Base-by-base conservation (phyloP, 2,888 invertebrate genomes). In the Dryococelus australis region DNA sequence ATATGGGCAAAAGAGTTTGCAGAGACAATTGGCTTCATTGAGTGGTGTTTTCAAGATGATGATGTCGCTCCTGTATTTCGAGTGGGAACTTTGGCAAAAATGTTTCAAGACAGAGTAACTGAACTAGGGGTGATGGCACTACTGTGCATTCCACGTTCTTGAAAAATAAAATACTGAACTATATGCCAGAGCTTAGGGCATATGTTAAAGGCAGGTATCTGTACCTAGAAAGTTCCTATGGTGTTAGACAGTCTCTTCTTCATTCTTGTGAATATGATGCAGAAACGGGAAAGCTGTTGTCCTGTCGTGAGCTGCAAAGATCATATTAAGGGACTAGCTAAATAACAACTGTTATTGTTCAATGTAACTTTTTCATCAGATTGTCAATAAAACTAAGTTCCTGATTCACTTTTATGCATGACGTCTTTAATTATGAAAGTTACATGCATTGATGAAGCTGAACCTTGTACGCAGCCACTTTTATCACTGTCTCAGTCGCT, bases 71-170 rank as follows among this genome's bases (percentile, higher is more conserved):
- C 27, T 79, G 20, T 79, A 10, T 79, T 79, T 79, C 79, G 79
- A 79, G 9, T 79, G 79, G 9, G 79, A 79, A 79, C 79, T n/a
- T n/a, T 79, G 79, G 16, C 24, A 16, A 79, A 79, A 79, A 79
- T 79, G 79, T 79, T 79, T 16, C 79, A 79, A 79, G 79, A 16
- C 79, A 8, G 79, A 79, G 79, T 79, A 79, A 79, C 79, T 79
- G 20, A 79, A 79, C 79, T 79, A 79, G 79, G 27, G 27, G 79
- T 79, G 79, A 79, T 9, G 20, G 9, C 6, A 10, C 79, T 79
- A 79, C 79, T 79, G 79, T 79, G 79, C 79, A 79, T 79, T 79
- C 79, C 79, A 79, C 27, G 20, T 16, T 6, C 27, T 79, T 79
- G 79, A 79, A 79, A 79, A 27, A 16, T 79, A 79, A 79, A 79